These are phyloP conservation scores for Teleiodes luculella DNA, from an alignment of 2,888 invertebrate species.

Conservation along the genomic window DNA sequence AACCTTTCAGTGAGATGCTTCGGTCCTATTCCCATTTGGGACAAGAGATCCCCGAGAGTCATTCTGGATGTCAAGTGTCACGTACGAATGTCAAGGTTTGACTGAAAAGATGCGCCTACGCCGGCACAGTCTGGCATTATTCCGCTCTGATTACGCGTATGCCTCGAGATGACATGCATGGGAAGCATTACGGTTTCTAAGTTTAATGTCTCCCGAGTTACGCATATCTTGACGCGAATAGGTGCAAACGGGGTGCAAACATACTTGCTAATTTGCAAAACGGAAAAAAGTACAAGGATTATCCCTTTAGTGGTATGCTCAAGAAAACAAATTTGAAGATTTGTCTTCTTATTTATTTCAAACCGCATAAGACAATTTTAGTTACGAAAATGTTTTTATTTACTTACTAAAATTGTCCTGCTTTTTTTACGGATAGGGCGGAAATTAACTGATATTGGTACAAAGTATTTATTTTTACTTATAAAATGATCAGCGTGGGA, in stretches of 20 bases:
- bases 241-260: background rate
- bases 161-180: conserved; percentile 29
- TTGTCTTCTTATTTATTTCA: too few relatives aligned
- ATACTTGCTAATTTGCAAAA: too few relatives aligned
- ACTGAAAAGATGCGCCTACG: conserved; percentile 44
- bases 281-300: too few relatives aligned
- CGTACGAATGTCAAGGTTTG: conserved; percentile 55
- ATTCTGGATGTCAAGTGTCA: conserved; percentile 36
- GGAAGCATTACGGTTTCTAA: conserved; percentile 51
- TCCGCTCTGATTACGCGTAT: conserved; percentile 53
- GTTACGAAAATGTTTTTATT: too few relatives aligned
- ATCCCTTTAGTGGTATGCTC: too few relatives aligned
- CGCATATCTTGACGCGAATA: background rate
- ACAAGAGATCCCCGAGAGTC: conserved; percentile 57
- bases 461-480: too few relatives aligned
- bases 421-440: too few relatives aligned
- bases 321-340: too few relatives aligned
- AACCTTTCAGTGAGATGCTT: conserved; percentile 63
- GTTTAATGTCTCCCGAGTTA: background rate
- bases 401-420: too few relatives aligned
- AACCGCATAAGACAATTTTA: too few relatives aligned
- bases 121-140: conserved; percentile 26
- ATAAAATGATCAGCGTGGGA: too few relatives aligned
- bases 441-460: too few relatives aligned
- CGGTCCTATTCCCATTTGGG: conserved; percentile 57